Conservation (phyloP, 2,113 vertebrate species). For the Mellivora capensis region DNA sequence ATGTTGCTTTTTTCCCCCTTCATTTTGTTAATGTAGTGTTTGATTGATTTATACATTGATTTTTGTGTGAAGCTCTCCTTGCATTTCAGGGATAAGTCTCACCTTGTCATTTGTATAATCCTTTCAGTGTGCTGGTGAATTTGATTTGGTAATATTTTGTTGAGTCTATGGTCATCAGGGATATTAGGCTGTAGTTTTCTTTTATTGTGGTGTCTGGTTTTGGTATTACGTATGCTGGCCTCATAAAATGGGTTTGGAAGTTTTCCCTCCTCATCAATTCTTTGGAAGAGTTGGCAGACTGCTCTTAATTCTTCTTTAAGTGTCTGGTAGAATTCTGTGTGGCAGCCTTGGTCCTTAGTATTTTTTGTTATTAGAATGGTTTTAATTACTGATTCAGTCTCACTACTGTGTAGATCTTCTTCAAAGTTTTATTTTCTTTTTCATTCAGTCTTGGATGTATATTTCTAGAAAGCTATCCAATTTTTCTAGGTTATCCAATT, state of each 20-base stretch:
- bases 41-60: background rate
- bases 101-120: background rate
- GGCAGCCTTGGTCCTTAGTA: background rate
- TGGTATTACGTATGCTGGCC: background rate
- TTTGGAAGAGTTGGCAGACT: background rate
- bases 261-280: background rate
- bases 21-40: background rate
- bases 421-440: background rate
- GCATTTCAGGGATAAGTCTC: background rate
- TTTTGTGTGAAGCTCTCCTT: background rate
- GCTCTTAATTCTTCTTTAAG: background rate
- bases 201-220: background rate
- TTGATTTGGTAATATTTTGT: background rate
- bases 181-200: background rate
- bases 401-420: background rate
- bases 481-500: background rate
- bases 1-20: background rate
- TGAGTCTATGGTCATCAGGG: background rate
- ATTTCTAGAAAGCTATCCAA: background rate
- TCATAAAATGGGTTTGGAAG: background rate
- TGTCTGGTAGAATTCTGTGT: background rate
- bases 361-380: background rate
- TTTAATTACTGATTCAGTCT: background rate
- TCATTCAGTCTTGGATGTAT: background rate
- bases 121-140: background rate